Percentiles rank a stretch among this genome's conserved stretches.
Conservation (phyloP, 2,888 invertebrate species). For the Drosophila multiciliata region DNA sequence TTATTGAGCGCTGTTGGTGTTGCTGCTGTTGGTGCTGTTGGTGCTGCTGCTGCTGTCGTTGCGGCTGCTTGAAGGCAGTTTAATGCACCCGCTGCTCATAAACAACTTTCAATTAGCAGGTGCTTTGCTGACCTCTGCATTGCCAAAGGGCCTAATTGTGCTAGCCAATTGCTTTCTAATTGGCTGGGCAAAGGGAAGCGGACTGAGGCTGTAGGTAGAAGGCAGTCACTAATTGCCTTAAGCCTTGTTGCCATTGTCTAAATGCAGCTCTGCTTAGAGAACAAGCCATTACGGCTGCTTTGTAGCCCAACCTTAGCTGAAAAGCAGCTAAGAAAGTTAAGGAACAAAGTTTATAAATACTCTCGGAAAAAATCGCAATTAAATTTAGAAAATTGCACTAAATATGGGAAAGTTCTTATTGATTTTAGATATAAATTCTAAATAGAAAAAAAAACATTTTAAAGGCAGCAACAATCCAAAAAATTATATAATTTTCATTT, state of each 20-base stretch:
- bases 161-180: constrained; percentile 57
- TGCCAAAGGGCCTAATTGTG: constrained; percentile 29
- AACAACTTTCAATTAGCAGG: constrained; percentile 76
- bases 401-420: too few species aligned
- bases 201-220: not conserved
- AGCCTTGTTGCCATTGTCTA: constrained; percentile 13
- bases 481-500: not conserved
- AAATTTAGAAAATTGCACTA: not conserved
- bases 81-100: constrained; percentile 54
- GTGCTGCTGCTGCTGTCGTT: not conserved
- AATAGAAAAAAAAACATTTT: not conserved
- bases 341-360: not conserved
- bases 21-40: not conserved
- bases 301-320: not conserved
- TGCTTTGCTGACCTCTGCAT: constrained; percentile 38
- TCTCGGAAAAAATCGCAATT: not conserved
- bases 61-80: constrained; percentile 17
- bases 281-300: not conserved
- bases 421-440: not conserved
- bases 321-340: not conserved
- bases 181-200: constrained; percentile 28
- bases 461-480: not conserved
- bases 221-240: constrained; percentile 26
- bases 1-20: not conserved
- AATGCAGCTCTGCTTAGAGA: constrained; percentile 13